Conservation (phyloP, 2,888 invertebrate species). For the Oligia latruncula region DNA sequence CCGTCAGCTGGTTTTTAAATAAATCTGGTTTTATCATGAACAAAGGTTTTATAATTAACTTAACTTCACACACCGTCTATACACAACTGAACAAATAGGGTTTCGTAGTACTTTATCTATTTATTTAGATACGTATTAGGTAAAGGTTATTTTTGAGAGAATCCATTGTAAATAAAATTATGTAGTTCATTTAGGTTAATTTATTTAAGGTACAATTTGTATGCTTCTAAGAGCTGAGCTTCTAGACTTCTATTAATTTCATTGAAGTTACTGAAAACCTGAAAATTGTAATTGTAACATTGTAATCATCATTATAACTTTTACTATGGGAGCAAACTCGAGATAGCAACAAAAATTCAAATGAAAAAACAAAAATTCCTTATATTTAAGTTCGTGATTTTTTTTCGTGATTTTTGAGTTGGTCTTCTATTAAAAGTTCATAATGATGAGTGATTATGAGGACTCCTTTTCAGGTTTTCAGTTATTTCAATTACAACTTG, state of each 20-base stretch:
- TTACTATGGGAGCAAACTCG: neutral
- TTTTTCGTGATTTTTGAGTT: neutral
- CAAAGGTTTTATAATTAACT: neutral
- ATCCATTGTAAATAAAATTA: constrained; percentile 55
- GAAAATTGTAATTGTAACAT: neutral
- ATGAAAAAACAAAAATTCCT: too few relatives aligned
- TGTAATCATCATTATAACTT: too few relatives aligned
- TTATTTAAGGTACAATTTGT: constrained; percentile 44
- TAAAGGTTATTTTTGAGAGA: constrained; percentile 39
- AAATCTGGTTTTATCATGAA: neutral
- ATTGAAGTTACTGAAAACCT: neutral
- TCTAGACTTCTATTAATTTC: neutral
- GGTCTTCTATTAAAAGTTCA: neutral
- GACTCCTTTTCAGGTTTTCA: neutral
- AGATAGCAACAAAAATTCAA: neutral
- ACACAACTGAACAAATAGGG: neutral
- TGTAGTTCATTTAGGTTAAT: constrained; percentile 33
- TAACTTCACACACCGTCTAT: neutral
- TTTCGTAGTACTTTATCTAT: constrained; percentile 37
- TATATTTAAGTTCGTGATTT: neutral
- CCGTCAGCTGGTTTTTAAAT: neutral
- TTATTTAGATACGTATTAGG: constrained; percentile 49
- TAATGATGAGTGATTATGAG: neutral
- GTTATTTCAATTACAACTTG: neutral
- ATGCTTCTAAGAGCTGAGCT: constrained; percentile 12